Percentiles rank a stretch among this genome's conserved stretches.
Conservation (phyloP, 2,888 invertebrate species). For the Melitaea athalia region DNA sequence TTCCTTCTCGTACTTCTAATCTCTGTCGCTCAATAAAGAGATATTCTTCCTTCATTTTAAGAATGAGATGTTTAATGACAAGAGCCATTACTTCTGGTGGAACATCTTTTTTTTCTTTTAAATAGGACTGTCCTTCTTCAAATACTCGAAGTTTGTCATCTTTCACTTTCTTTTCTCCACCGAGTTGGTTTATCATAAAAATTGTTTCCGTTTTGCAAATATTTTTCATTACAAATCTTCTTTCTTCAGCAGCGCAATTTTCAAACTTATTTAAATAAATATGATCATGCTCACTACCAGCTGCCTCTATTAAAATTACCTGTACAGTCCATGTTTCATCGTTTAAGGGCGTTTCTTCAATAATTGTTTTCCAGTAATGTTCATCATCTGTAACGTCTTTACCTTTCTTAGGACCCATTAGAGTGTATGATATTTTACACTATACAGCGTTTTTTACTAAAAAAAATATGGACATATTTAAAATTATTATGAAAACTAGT, state of each 20-base stretch:
- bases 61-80: slow-evolving; percentile 69
- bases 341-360: slow-evolving; percentile 60
- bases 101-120: slow-evolving; percentile 69
- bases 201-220: slow-evolving; percentile 75
- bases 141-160: slow-evolving; percentile 68
- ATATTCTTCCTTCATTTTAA: slow-evolving; percentile 75
- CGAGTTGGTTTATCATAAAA: slow-evolving; percentile 76
- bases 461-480: too few species aligned
- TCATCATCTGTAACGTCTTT: slow-evolving; percentile 51
- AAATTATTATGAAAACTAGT: too few species aligned
- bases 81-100: slow-evolving; percentile 69
- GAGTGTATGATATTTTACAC: background rate
- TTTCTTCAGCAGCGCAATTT: slow-evolving; percentile 64
- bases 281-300: slow-evolving; percentile 69
- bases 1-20: slow-evolving; percentile 65
- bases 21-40: slow-evolving; percentile 66
- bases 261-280: slow-evolving; percentile 72
- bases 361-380: slow-evolving; percentile 57
- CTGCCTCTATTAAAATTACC: slow-evolving; percentile 68
- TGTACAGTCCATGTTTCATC: slow-evolving; percentile 66
- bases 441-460: too few species aligned
- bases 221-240: slow-evolving; percentile 73
- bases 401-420: slow-evolving; percentile 64
- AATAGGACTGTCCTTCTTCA: slow-evolving; percentile 67
- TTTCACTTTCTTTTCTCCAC: slow-evolving; percentile 70